Evolutionary conservation across 2,797 vertebrate species (phyloP).

Genomic region (Crenichthys baileyi): DNA sequence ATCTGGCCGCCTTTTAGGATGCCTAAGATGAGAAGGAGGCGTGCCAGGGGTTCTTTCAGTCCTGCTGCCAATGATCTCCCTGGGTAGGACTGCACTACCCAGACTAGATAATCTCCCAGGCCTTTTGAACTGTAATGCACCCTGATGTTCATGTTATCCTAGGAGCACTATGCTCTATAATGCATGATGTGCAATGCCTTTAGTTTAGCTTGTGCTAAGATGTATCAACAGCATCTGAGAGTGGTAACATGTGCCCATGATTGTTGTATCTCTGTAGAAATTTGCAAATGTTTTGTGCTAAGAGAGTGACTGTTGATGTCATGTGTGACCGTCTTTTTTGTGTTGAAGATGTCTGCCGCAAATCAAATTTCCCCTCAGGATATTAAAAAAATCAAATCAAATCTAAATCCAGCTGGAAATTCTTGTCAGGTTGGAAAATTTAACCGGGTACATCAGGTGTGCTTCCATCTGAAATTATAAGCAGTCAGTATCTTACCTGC

Average conservation of each 20-base stretch:
- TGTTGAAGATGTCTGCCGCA: background rate
- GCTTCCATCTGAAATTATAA: no score
- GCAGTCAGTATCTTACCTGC: no score
- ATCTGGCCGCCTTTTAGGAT: no score
- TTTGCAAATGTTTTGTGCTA: background rate
- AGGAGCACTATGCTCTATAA: no score
- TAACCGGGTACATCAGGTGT: no score
- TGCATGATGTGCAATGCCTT: background rate
- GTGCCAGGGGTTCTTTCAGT: background rate
- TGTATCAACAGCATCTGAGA: no score
- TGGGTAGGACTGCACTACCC: background rate
- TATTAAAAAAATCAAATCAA: no score
- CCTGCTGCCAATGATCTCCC: background rate
- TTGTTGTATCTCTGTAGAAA: background rate
- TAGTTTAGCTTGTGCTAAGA: background rate
- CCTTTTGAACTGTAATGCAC: background rate
- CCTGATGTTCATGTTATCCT: background rate
- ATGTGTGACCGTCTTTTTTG: no score
- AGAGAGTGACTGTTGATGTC: background rate
- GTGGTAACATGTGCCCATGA: background rate
- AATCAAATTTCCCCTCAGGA: background rate
- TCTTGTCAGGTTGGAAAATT: no score
- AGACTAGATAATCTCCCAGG: background rate
- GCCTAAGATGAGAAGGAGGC: background rate
- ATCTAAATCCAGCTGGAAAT: no score